A percentile compares a stretch with the other conserved stretches of the same genome.
Conservation (phyloP, 2,888 invertebrate species). For the Bombylius major region DNA sequence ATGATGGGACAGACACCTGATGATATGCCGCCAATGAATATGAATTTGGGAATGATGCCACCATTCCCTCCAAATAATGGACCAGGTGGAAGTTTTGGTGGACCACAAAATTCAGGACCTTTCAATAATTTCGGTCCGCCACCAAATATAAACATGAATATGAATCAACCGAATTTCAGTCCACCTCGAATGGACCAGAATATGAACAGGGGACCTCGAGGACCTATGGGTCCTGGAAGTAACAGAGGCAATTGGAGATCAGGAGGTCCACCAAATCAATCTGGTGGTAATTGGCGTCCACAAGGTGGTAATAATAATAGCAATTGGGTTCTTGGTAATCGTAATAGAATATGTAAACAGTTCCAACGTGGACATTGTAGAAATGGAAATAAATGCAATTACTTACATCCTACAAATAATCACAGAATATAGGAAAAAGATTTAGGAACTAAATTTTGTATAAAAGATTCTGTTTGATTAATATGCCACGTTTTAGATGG, state of each 20-base stretch:
- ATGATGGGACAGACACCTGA: conserved; percentile 15
- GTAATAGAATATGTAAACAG: conserved; percentile 55
- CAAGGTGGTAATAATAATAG: conserved; percentile 28
- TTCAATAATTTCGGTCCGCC: conserved; percentile 7
- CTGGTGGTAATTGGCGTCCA: conserved; percentile 44
- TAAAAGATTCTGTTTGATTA: too few species aligned
- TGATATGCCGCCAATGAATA: conserved; percentile 1
- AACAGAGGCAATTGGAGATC: conserved; percentile 29
- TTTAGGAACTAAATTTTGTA: too few species aligned
- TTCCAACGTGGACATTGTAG: conserved; percentile 72
- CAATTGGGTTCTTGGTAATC: conserved; percentile 35
- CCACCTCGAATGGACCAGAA: conserved; percentile 16
- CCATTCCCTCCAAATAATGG: background rate
- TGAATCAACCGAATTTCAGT: conserved; percentile 2
- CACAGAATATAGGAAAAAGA: background rate
- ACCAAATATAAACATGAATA: background rate
- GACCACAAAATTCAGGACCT: background rate
- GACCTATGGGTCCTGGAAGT: conserved; percentile 34
- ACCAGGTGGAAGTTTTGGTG: conserved; percentile 1
- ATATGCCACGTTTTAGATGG: background rate
- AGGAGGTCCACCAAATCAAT: conserved; percentile 22
- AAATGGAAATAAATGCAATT: conserved; percentile 70
- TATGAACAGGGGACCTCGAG: conserved; percentile 18
- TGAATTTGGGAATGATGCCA: conserved; percentile 8
- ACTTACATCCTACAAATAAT: conserved; percentile 52